Percentiles rank a stretch among this genome's conserved stretches.
phyloP scores from a whole-genome alignment of 2,888 invertebrate genomes.

The Pristionchus entomophagus region DNA sequence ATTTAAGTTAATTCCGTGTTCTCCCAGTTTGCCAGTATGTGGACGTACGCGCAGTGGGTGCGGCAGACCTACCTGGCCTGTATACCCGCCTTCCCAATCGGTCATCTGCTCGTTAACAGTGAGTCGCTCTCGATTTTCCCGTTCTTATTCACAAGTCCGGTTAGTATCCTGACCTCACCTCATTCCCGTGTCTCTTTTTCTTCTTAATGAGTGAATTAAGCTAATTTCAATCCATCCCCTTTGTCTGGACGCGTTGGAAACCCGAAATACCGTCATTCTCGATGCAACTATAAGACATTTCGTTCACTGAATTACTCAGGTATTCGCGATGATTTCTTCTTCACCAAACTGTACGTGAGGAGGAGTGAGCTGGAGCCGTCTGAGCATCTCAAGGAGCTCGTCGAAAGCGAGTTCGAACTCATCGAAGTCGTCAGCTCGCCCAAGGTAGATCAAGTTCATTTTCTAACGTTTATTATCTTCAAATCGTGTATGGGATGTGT shows the following conservation, averaged over 20 bases:
- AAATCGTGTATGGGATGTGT: no score
- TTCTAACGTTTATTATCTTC: no score
- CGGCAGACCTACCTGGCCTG: constrained; percentile 56
- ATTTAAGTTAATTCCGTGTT: neutral
- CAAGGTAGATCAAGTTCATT: constrained; percentile 49
- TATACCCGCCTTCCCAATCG: constrained; percentile 61
- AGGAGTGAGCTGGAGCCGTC: constrained; percentile 56
- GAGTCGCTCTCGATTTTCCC: constrained; percentile 35
- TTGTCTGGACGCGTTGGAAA: no score
- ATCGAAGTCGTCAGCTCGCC: constrained; percentile 54
- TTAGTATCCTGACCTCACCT: no score
- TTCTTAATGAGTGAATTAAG: no score
- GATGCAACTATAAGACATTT: no score
- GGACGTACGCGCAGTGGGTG: constrained; percentile 44
- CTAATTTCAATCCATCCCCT: no score
- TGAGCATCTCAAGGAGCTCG: constrained; percentile 59
- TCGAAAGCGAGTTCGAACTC: constrained; percentile 62
- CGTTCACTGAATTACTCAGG: neutral
- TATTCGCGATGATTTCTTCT: constrained; percentile 60
- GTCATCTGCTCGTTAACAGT: constrained; percentile 63
- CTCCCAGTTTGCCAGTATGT: constrained; percentile 3
- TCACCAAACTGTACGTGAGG: constrained; percentile 58
- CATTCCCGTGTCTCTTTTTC: no score
- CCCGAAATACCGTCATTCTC: no score
- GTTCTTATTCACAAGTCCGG: no score